Base-by-base conservation (phyloP, 1,140 invertebrate genomes). In the Cotesia vestalis region DNA sequence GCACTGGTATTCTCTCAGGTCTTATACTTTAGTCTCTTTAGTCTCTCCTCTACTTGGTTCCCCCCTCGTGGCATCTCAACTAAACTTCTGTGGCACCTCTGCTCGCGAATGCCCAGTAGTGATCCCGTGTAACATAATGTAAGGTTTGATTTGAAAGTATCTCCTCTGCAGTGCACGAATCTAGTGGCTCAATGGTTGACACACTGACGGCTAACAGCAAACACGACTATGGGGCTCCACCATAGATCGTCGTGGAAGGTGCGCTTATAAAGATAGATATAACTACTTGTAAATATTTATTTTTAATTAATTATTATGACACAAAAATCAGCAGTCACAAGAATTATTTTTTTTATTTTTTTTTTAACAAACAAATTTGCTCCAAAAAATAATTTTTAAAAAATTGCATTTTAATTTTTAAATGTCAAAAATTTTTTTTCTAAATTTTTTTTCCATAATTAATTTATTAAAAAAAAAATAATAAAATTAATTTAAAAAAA, bases 241-340 rank as follows among this genome's bases (percentile, higher is more conserved):
- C 78, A 77, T 78, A 78, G 77, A 71, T 78, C 75, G 66, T 77
- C 76, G 73, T 82, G 81, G 79, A 84, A 83, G 82, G 79, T 80
- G 80, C 78, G 76, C 68, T 67, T 74, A 17, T 17, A 17, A 17
- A 17, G 17, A 17, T 17, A 17, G 0, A 17, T 17, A 40, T 40
- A 27, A 51, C 34, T n/a, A 20, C 20, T 27, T 62, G 55, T 46
- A 66, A 52, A 14, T 55, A 14, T 78, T 70, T 72, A 40, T 27
- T 27, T 27, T 27, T 27, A 27, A 3, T 27, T 17, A 17, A 17
- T 17, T 17, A 17, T 17, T 2, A 27, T 27, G 27, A 27, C 27
- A 27, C 1, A 2, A 27, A 27, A 27, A 0, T 27, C 2, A 27
- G 2, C 27, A 69, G 72, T 69, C 69, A 78, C 71, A 76, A 69